phyloP scores from a whole-genome alignment of 2,888 invertebrate genomes.

The Cosmia trapezina region DNA sequence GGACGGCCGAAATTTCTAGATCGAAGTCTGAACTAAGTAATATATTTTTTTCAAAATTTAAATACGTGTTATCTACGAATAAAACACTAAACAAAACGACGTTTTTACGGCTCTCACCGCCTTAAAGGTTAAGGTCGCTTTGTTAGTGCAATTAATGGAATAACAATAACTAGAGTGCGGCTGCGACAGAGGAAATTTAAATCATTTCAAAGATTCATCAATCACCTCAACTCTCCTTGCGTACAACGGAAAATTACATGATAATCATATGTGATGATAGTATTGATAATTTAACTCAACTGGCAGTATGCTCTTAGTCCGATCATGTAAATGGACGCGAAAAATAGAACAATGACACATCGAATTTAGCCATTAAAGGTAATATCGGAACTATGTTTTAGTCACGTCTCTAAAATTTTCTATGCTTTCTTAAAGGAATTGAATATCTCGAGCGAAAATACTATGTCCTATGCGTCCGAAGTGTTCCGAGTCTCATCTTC shows the following conservation, averaged over 20 bases:
- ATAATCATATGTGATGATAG: slow-evolving; percentile 24
- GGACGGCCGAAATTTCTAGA: no score
- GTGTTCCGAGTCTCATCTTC: slow-evolving; percentile 52
- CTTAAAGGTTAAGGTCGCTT: slow-evolving; percentile 2
- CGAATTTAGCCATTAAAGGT: background rate
- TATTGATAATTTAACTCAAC: slow-evolving; percentile 32
- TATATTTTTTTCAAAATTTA: no score
- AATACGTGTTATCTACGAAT: no score
- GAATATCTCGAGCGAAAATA: slow-evolving; percentile 28
- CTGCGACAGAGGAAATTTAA: background rate
- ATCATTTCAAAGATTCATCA: slow-evolving; percentile 4
- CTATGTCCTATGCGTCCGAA: slow-evolving; percentile 43
- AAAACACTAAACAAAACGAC: no score
- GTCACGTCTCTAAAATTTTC: background rate
- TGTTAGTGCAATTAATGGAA: background rate
- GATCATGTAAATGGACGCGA: slow-evolving; percentile 35
- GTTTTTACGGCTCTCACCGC: no score
- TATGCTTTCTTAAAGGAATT: slow-evolving; percentile 5
- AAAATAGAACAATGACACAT: slow-evolving; percentile 14
- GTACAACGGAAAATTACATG: slow-evolving; percentile 32
- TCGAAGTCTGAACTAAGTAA: no score
- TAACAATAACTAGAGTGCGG: slow-evolving; percentile 2
- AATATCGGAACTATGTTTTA: slow-evolving; percentile 2
- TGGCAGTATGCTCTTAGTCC: slow-evolving; percentile 25
- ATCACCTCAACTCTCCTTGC: slow-evolving; percentile 12